Evolutionary conservation across 2,113 vertebrate species (phyloP).

Genomic region (Cercopithecus mona): DNA sequence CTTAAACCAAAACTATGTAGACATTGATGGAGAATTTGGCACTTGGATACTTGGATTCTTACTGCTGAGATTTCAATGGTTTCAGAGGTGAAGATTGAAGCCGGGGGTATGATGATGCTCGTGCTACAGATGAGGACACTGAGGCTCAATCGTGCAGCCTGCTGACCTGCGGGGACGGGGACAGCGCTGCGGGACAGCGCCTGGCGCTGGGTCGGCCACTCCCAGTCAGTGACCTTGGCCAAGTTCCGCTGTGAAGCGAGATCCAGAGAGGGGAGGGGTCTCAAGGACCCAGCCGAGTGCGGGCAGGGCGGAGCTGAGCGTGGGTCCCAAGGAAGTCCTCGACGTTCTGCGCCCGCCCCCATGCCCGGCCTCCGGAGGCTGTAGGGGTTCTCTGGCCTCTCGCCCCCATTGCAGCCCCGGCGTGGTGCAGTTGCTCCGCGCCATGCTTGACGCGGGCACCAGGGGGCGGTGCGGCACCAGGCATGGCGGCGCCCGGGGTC

Average conservation of each 20-base stretch:
- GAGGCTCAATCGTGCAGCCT: neutral
- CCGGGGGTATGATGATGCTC: too few species aligned
- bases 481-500: fast-evolving
- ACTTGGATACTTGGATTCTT: neutral
- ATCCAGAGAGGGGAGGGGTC: neutral
- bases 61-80: neutral
- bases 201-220: neutral
- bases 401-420: fast-evolving
- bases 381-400: fast-evolving
- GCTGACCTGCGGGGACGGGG: neutral
- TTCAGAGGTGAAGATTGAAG: neutral
- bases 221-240: neutral
- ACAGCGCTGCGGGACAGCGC: neutral
- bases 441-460: neutral
- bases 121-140: neutral
- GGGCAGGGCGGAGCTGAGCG: neutral
- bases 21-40: neutral
- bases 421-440: neutral
- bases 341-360: fast-evolving
- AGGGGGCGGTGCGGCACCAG: conserved; percentile 37
- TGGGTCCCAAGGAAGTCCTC: fast-evolving
- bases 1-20: neutral
- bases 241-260: neutral
- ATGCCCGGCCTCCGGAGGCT: fast-evolving
- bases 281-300: neutral